Percentiles rank a stretch among this genome's conserved stretches.
phyloP scores from a whole-genome alignment of 2,797 vertebrate genomes.

The Mionectes olivaceus region DNA sequence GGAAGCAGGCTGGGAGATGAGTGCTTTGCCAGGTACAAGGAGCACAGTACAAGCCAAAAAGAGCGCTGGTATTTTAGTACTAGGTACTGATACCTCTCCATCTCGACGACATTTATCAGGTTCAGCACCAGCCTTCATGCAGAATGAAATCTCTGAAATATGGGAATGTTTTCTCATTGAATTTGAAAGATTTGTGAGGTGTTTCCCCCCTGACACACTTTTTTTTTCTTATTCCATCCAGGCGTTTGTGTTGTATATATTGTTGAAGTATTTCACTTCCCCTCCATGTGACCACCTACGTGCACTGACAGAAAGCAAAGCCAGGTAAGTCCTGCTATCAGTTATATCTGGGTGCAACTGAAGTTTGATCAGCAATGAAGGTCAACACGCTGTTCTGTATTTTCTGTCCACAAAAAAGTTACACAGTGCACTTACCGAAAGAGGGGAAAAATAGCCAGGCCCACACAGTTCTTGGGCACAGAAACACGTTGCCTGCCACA shows the following conservation, averaged over 20 bases:
- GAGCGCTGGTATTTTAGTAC: not conserved
- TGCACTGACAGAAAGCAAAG: conserved; percentile 5
- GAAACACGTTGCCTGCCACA: not conserved
- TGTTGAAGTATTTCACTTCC: not conserved
- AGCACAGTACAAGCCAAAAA: not conserved
- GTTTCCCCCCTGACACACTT: not conserved
- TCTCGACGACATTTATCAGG: not conserved
- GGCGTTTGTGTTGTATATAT: not conserved
- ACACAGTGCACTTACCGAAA: not conserved
- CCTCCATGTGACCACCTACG: not conserved
- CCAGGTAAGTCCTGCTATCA: conserved; percentile 27
- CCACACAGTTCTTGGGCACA: not conserved
- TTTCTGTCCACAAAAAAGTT: conserved; percentile 32
- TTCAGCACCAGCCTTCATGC: not conserved
- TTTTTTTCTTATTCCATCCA: conserved; percentile 9
- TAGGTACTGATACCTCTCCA: not conserved
- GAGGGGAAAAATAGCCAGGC: not conserved
- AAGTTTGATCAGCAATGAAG: conserved; percentile 38
- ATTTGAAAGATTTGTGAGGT: not conserved
- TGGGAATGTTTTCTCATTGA: not conserved
- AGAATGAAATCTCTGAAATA: not conserved
- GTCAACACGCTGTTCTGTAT: not conserved
- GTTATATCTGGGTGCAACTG: conserved; percentile 2
- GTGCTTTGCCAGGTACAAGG: not conserved
- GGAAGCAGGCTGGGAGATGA: not conserved